Percentiles rank a stretch among this genome's conserved stretches.
phyloP scores from a whole-genome alignment of 2,888 invertebrate genomes.

The Pandemis cinnamomeana region DNA sequence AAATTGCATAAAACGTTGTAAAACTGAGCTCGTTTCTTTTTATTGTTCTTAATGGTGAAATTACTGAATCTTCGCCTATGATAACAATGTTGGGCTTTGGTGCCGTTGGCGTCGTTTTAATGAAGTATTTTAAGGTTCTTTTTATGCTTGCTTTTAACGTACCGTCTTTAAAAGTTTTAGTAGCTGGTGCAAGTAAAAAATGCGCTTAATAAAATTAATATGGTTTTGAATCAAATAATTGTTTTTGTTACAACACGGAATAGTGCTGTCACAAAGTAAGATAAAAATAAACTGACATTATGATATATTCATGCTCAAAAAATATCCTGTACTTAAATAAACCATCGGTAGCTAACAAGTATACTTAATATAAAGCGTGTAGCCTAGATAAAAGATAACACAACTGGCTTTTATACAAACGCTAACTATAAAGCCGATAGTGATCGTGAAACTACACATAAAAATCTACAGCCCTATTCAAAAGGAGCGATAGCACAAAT shows the following conservation, averaged over 20 bases:
- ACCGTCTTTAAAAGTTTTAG: background rate
- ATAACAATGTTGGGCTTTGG: constrained; percentile 22
- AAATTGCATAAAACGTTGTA: constrained; percentile 51
- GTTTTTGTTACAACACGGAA: background rate
- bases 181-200: background rate
- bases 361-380: constrained; percentile 17
- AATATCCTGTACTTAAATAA: background rate
- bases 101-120: constrained; percentile 1
- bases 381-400: constrained; percentile 61
- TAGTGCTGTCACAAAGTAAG: background rate
- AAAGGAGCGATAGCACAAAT: constrained; percentile 57
- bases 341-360: constrained; percentile 6
- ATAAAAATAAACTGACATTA: background rate
- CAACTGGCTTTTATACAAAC: constrained; percentile 62
- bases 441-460: constrained; percentile 63
- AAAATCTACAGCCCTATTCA: constrained; percentile 66
- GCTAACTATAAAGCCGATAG: constrained; percentile 63
- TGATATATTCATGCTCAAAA: background rate
- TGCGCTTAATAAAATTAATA: too few relatives aligned
- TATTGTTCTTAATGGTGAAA: constrained; percentile 48
- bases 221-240: too few relatives aligned
- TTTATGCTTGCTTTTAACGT: background rate
- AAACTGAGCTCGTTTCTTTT: constrained; percentile 49
- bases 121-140: background rate
- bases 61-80: constrained; percentile 39